These are phyloP conservation scores for Hemithea aestivaria DNA, from an alignment of 2,888 invertebrate genomes.

Conservation along the genomic window DNA sequence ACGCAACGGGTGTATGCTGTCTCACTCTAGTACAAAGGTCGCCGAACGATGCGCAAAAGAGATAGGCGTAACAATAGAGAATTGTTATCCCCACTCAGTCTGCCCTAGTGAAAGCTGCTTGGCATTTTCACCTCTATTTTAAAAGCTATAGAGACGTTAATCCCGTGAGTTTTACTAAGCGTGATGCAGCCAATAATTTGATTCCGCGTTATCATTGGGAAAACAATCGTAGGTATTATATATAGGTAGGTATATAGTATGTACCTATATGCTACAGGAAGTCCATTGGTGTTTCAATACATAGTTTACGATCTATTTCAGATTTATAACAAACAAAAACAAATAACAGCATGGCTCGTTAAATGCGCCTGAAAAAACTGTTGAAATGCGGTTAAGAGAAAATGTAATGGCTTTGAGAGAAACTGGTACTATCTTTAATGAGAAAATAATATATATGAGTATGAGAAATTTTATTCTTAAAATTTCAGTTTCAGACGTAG, in stretches of 20 bases:
- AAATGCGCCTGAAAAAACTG: constrained; percentile 22
- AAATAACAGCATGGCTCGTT: constrained; percentile 9
- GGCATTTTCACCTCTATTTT: constrained; percentile 38
- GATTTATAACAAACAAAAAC: constrained; percentile 19
- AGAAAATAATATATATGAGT: background rate
- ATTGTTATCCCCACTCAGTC: constrained; percentile 70
- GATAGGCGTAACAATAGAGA: constrained; percentile 76
- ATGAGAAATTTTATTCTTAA: background rate
- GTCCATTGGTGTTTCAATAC: constrained; percentile 33
- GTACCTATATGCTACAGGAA: no score
- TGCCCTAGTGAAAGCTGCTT: constrained; percentile 49
- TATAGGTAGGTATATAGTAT: constrained; percentile 39
- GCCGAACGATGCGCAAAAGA: constrained; percentile 65
- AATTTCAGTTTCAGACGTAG: constrained; percentile 1
- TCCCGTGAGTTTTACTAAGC: constrained; percentile 29
- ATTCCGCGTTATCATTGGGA: constrained; percentile 69
- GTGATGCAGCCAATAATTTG: constrained; percentile 67
- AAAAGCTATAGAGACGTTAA: constrained; percentile 32
- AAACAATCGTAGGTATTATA: constrained; percentile 69
- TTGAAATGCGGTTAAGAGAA: constrained; percentile 16
- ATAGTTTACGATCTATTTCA: constrained; percentile 16
- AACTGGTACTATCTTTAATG: constrained; percentile 1
- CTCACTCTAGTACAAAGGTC: constrained; percentile 50
- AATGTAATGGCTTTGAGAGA: constrained; percentile 1
- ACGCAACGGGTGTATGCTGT: constrained; percentile 35